Conservation (phyloP, 2,888 invertebrate species). For the Sinhomidia bicolor region DNA sequence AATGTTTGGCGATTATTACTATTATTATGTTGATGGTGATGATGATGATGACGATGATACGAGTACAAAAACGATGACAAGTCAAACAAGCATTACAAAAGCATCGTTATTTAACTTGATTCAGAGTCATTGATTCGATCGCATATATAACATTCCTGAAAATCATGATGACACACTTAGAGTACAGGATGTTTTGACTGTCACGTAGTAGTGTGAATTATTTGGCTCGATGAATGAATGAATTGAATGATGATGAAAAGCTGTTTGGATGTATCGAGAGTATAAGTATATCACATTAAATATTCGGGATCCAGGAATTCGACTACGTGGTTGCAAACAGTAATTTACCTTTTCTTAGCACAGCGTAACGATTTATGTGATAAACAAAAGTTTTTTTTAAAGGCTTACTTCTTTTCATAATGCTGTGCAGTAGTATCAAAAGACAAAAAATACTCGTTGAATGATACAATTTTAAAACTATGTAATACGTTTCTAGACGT, state of each 20-base stretch:
- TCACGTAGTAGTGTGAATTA: conserved; percentile 41
- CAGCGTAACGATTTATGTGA: not conserved
- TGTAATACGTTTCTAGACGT: too few relatives aligned
- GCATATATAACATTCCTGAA: not conserved
- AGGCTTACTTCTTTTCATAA: too few relatives aligned
- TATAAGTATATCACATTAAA: not conserved
- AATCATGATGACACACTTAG: conserved; percentile 37
- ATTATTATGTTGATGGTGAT: too few relatives aligned
- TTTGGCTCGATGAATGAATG: conserved; percentile 5
- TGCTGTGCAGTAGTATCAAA: too few relatives aligned
- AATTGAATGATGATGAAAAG: too few relatives aligned
- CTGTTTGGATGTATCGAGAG: not conserved
- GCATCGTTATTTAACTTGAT: conserved; percentile 34
- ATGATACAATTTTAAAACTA: too few relatives aligned
- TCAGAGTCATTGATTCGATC: not conserved
- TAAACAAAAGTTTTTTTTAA: too few relatives aligned
- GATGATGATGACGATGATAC: conserved; percentile 2
- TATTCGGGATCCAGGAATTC: not conserved
- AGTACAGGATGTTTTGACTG: conserved; percentile 24
- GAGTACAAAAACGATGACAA: conserved; percentile 7
- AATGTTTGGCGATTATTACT: conserved; percentile 28
- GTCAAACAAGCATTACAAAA: conserved; percentile 3
- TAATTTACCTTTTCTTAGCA: not conserved
- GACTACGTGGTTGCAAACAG: not conserved
- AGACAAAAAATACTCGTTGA: too few relatives aligned